phyloP scores from a whole-genome alignment of 1,140 invertebrate genomes.

The Cecropterus lyciades region DNA sequence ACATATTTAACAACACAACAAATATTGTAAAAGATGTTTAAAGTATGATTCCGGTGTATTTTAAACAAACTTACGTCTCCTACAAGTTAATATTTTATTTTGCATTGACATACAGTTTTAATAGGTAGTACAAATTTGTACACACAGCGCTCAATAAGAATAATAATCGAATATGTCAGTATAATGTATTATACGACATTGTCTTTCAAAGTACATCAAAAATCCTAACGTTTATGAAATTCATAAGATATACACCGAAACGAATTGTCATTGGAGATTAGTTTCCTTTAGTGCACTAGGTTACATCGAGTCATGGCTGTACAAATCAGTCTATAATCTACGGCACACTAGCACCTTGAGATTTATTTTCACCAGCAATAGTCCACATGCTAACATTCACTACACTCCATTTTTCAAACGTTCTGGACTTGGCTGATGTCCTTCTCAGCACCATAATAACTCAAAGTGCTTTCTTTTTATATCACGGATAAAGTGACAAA shows the following conservation, averaged over 20 bases:
- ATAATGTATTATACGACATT: too few relatives aligned
- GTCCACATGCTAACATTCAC: neutral
- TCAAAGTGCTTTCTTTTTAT: slow-evolving; percentile 15
- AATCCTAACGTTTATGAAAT: too few relatives aligned
- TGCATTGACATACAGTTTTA: neutral
- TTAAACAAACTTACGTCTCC: neutral
- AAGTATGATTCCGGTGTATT: slow-evolving; percentile 1
- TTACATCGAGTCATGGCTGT: slow-evolving; percentile 69
- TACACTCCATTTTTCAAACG: neutral
- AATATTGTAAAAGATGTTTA: slow-evolving; percentile 39
- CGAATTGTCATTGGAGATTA: slow-evolving; percentile 46
- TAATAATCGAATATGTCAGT: slow-evolving; percentile 1
- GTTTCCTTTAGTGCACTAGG: slow-evolving; percentile 41
- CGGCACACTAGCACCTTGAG: slow-evolving; percentile 67
- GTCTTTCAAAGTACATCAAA: too few relatives aligned
- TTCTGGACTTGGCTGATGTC: slow-evolving; percentile 17
- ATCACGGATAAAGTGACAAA: too few relatives aligned
- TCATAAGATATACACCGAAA: slow-evolving; percentile 36
- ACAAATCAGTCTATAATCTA: slow-evolving; percentile 76
- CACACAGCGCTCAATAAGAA: neutral
- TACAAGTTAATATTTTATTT: neutral
- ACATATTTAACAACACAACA: slow-evolving; percentile 77
- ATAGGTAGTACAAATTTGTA: slow-evolving; percentile 24
- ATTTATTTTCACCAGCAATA: slow-evolving; percentile 38
- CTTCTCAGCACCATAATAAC: slow-evolving; percentile 19